Evolutionary conservation across 2,797 vertebrate genomes (phyloP).

Genomic region (Hydrocynus forskahlii): DNA sequence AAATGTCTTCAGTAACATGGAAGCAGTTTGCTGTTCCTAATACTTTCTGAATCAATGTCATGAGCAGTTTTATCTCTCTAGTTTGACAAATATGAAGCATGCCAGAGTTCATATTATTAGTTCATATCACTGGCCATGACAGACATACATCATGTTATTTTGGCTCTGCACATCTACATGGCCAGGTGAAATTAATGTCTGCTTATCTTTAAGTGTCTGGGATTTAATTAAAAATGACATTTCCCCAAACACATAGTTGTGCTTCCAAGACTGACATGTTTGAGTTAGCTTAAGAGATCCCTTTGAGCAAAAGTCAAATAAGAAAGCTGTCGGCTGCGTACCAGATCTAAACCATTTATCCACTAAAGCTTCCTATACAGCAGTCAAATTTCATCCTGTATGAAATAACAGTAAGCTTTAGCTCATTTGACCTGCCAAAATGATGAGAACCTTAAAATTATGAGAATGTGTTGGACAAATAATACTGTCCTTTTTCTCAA

Average conservation of each 20-base stretch:
- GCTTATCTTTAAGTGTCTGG: constrained; percentile 82
- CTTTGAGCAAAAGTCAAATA: constrained; percentile 76
- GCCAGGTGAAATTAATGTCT: constrained; percentile 79
- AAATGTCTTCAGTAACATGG: background rate
- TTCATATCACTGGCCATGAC: constrained; percentile 75
- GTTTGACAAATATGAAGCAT: constrained; percentile 15
- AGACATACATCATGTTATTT: constrained; percentile 77
- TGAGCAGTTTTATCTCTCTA: background rate
- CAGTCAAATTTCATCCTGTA: constrained; percentile 53
- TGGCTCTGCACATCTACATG: constrained; percentile 70
- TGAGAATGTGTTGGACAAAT: background rate
- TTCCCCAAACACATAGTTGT: constrained; percentile 77
- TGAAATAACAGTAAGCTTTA: constrained; percentile 59
- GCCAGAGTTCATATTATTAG: constrained; percentile 17
- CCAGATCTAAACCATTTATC: constrained; percentile 76
- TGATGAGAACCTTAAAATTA: background rate
- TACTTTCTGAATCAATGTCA: constrained; percentile 12
- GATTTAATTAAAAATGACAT: constrained; percentile 87
- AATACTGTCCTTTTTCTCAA: background rate
- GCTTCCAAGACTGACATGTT: constrained; percentile 75
- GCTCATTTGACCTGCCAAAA: background rate
- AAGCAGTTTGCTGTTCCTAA: background rate
- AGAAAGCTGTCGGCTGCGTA: constrained; percentile 78
- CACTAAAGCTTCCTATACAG: constrained; percentile 69
- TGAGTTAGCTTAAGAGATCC: constrained; percentile 79